Base-by-base conservation (phyloP, 37 sponge, comb jelly and placozoan genomes). In the Beroe ovata region DNA sequence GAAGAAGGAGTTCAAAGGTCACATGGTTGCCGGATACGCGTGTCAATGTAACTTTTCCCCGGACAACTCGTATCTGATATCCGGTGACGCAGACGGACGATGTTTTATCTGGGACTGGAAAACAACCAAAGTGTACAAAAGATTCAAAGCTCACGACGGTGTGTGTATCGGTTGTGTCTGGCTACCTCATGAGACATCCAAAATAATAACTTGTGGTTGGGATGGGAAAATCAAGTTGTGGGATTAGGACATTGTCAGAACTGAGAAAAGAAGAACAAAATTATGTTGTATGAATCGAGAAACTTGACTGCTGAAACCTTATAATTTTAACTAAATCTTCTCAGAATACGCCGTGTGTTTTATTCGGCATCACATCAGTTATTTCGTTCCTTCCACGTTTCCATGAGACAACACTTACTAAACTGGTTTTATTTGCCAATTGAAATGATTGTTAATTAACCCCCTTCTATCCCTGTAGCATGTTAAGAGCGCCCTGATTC, bases 11-110 rank as follows among this genome's bases (percentile, higher is more conserved):
- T 97, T 97, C 90, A 94, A 94, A 88, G 99, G 99, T 0, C 99
- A 97, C 93, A 94, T 95, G 92, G 99, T 95, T 29, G 96, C 99
- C n/a, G 99, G 99, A 3, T 97, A 97, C 81, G 95, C 99, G 30
- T 97, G 99, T 89, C 94, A 94, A 47, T 66, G 91, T n/a, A 93
- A 93, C 59, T 95, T 97, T 92, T 97, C 99, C 29, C 99, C 99
- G 41, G 99, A 97, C 72, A 94, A 94, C 89, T 92, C 94, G 54
- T 93, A 90, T 62, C 92, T 97, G 59, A 90, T 92, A 29, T 94
- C 94, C 22, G 99, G 99, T 33, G 99, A 97, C 77, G 94, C 94
- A 0, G 94, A 97, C 60, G 96, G 99, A 0, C 91, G 91, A 29
- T 92, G 95, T 39, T 92, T 92, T 22, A 92, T 94, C n/a, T 97